These are phyloP conservation scores for Neria commutata DNA, from an alignment of 2,888 invertebrate genomes.

Conservation along the genomic window DNA sequence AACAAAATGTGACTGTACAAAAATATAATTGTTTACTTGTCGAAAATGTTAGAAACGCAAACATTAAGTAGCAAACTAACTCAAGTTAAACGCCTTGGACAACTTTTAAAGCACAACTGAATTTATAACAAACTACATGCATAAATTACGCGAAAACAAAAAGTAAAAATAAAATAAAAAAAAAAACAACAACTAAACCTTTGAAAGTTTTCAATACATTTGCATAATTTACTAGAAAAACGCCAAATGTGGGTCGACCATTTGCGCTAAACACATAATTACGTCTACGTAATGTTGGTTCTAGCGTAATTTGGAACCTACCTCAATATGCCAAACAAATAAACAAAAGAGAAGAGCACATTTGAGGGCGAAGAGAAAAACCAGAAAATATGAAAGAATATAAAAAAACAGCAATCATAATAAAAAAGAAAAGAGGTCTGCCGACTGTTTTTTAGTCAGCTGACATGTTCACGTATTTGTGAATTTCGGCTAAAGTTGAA, in stretches of 20 bases:
- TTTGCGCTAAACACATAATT: neutral
- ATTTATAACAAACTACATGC: too few species aligned
- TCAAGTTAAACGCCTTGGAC: too few species aligned
- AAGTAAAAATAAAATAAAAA: neutral
- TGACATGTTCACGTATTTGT: neutral
- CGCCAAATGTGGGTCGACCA: neutral
- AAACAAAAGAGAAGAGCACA: neutral
- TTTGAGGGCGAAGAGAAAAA: too few species aligned
- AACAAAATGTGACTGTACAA: too few species aligned
- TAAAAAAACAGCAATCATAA: neutral
- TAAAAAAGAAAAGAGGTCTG: neutral
- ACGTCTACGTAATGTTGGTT: neutral
- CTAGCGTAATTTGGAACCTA: neutral
- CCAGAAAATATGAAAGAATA: neutral
- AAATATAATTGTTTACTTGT: too few species aligned
- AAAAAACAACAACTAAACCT: neutral
- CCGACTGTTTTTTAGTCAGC: too few species aligned
- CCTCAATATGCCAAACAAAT: slow-evolving; percentile 6
- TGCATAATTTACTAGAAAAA: neutral
- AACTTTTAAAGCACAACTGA: too few species aligned
- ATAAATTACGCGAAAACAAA: too few species aligned
- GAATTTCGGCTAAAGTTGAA: neutral
- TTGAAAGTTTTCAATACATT: neutral
- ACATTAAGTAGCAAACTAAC: too few species aligned
- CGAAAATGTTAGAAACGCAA: too few species aligned